These are phyloP conservation scores for Neolamprologus sp. DNA, from an alignment of 2,113 vertebrate genomes.

Conservation along the genomic window DNA sequence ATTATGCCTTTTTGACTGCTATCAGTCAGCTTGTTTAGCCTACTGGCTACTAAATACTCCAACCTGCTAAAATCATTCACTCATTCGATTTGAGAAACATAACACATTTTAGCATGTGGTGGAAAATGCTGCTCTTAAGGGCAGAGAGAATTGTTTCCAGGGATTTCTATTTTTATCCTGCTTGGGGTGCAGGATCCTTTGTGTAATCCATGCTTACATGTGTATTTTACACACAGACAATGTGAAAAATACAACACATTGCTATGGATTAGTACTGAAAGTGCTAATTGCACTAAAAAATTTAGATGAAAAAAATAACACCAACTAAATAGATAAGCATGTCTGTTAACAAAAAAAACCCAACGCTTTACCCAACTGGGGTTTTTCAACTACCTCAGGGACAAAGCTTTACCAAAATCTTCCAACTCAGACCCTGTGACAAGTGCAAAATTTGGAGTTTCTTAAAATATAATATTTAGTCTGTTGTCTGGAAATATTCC, in stretches of 20 bases:
- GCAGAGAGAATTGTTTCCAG: background rate
- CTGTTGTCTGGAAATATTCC: background rate
- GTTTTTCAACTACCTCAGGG: background rate
- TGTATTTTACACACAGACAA: background rate
- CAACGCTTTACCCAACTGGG: background rate
- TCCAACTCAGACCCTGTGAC: background rate
- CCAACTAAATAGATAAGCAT: background rate
- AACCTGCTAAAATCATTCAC: background rate
- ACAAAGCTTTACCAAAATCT: background rate
- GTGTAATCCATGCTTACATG: background rate
- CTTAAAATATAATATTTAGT: background rate
- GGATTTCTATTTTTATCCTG: background rate
- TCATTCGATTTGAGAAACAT: background rate
- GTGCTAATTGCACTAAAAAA: background rate
- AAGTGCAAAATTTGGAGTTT: background rate
- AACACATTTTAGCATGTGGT: background rate
- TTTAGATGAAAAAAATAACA: background rate
- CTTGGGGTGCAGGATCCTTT: background rate
- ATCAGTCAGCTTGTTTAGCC: constrained; percentile 31
- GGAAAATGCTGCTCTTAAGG: background rate
- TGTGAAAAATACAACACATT: background rate
- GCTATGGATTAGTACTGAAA: background rate
- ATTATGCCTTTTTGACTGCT: background rate
- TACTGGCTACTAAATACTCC: constrained; percentile 20
- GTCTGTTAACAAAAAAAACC: background rate